phyloP scores from a whole-genome alignment of 2,888 invertebrate species.

The Mythimna ferrago region DNA sequence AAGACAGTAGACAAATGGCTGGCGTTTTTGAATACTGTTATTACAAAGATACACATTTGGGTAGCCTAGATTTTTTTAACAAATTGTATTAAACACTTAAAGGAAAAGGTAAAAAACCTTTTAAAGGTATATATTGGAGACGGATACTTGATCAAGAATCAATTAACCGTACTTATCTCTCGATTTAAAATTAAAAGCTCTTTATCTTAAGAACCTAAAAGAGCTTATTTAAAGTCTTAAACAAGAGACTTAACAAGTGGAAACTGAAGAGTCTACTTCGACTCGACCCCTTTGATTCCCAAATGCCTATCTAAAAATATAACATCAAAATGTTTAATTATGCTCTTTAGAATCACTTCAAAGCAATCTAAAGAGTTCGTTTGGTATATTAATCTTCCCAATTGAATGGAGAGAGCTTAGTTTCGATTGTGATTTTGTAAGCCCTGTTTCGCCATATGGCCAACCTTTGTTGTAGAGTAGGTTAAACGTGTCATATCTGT shows the following conservation, averaged over 20 bases:
- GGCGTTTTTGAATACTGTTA: slow-evolving; percentile 60
- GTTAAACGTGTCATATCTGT: slow-evolving; percentile 24
- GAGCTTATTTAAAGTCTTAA: slow-evolving; percentile 33
- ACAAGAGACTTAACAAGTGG: slow-evolving; percentile 21
- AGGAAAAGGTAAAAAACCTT: too few species aligned
- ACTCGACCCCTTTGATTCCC: slow-evolving; percentile 38
- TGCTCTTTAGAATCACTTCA: slow-evolving; percentile 58
- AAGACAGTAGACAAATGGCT: slow-evolving; percentile 68
- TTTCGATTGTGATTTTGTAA: slow-evolving; percentile 33
- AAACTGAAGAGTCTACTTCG: slow-evolving; percentile 36
- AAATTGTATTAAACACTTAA: background rate
- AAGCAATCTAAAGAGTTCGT: slow-evolving; percentile 38
- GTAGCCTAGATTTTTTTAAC: slow-evolving; percentile 37
- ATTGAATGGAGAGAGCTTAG: slow-evolving; percentile 56
- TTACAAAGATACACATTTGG: slow-evolving; percentile 48
- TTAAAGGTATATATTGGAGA: background rate
- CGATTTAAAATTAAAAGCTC: slow-evolving; percentile 21
- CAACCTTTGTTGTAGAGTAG: slow-evolving; percentile 48
- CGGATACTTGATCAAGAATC: background rate
- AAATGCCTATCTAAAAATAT: slow-evolving; percentile 55
- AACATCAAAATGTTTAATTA: slow-evolving; percentile 49
- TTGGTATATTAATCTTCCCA: slow-evolving; percentile 53
- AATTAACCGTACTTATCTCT: slow-evolving; percentile 5
- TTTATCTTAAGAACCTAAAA: slow-evolving; percentile 3
- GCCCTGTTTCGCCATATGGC: slow-evolving; percentile 49